These are phyloP conservation scores for Aulostomus chinensis DNA, from an alignment of 2,797 vertebrate genomes.

Conservation along the genomic window DNA sequence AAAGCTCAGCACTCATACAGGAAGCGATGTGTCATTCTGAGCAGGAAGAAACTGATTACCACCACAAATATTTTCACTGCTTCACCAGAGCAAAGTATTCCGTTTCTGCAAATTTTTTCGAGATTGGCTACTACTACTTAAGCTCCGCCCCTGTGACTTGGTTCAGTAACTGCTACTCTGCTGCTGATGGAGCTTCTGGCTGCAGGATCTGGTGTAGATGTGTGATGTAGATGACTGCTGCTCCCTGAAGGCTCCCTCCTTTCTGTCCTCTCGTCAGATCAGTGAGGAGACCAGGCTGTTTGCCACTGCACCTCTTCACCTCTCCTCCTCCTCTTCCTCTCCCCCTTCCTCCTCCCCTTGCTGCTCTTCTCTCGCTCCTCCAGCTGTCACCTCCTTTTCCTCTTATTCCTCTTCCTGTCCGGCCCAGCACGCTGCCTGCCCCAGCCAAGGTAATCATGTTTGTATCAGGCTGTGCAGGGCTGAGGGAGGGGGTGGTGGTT, in stretches of 20 bases:
- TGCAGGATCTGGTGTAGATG: slow-evolving; percentile 12
- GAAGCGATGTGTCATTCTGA: no score
- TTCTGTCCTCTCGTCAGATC: slow-evolving; percentile 87
- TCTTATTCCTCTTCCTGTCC: slow-evolving; percentile 80
- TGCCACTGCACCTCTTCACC: slow-evolving; percentile 80
- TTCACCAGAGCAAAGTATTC: no score
- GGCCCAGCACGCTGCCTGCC: slow-evolving; percentile 85
- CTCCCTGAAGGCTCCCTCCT: slow-evolving; percentile 59
- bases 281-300: slow-evolving; percentile 88
- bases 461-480: slow-evolving; percentile 82
- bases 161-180: background rate
- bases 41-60: no score
- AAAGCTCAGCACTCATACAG: no score
- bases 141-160: no score
- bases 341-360: slow-evolving; percentile 75
- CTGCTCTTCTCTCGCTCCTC: slow-evolving; percentile 79
- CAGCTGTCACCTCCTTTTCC: slow-evolving; percentile 80
- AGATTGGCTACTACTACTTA: no score
- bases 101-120: no score
- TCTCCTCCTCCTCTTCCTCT: slow-evolving; percentile 73
- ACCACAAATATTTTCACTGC: no score
- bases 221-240: slow-evolving; percentile 31
- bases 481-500: slow-evolving; percentile 20
- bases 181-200: slow-evolving; percentile 21
- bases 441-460: slow-evolving; percentile 98